These are phyloP conservation scores for Pangasius macronema DNA, from an alignment of 2,797 vertebrate genomes.

Conservation along the genomic window DNA sequence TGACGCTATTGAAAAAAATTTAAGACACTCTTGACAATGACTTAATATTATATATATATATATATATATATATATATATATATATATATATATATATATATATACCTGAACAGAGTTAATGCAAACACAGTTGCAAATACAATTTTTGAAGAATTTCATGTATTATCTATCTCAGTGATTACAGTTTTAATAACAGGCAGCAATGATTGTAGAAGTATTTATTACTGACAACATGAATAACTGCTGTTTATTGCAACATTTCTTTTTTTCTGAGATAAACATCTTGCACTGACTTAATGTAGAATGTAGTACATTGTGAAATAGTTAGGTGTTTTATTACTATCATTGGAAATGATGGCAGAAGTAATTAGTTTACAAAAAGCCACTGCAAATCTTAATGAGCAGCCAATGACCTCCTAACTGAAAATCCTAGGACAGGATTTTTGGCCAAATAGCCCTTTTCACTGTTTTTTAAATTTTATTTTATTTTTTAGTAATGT, in stretches of 20 bases:
- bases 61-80: too few relatives aligned
- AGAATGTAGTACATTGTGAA: constrained; percentile 48
- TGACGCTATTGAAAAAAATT: background rate
- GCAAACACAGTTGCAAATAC: background rate
- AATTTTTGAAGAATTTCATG: constrained; percentile 36
- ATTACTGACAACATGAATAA: constrained; percentile 12
- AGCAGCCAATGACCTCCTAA: background rate
- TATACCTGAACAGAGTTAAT: background rate
- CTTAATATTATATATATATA: too few relatives aligned
- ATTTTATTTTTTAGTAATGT: background rate
- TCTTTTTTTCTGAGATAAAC: constrained; percentile 23
- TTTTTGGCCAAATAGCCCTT: background rate
- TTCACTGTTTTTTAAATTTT: background rate
- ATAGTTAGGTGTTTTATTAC: constrained; percentile 25
- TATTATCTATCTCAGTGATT: constrained; percentile 62
- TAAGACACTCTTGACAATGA: too few relatives aligned
- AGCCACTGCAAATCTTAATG: constrained; percentile 6
- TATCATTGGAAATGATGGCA: constrained; percentile 14
- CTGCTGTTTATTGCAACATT: constrained; percentile 41
- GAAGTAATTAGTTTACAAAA: constrained; percentile 14
- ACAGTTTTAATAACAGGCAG: constrained; percentile 58
- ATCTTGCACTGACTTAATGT: constrained; percentile 45
- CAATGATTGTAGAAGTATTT: constrained; percentile 53
- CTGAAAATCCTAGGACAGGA: background rate
- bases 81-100: too few relatives aligned